Percentiles rank a stretch among this genome's conserved stretches.
Conservation (phyloP, 2,888 invertebrate species). For the Ochropleura leucogaster region DNA sequence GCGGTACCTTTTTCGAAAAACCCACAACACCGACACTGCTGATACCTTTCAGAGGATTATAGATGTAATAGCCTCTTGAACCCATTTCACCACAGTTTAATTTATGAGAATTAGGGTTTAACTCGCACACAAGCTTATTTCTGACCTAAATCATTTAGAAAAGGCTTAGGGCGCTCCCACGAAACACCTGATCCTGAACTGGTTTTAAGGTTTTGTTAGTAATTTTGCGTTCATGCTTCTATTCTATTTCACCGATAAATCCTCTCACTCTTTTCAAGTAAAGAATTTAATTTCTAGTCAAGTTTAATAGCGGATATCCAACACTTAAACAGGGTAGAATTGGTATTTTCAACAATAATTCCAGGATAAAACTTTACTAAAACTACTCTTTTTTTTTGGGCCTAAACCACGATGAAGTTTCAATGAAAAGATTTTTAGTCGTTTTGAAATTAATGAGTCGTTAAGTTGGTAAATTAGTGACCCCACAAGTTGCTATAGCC, state of each 20-base stretch:
- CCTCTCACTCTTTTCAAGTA: not conserved
- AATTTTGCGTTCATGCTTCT: slow-evolving; percentile 2
- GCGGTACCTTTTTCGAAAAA: too few relatives aligned
- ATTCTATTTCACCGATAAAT: slow-evolving; percentile 20
- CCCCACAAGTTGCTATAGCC: too few relatives aligned
- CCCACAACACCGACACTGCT: too few relatives aligned
- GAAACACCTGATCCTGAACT: slow-evolving; percentile 36
- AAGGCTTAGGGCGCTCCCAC: slow-evolving; percentile 29
- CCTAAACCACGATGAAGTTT: too few relatives aligned
- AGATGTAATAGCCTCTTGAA: not conserved
- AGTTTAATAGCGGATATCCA: not conserved
- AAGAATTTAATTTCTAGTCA: slow-evolving; percentile 15
- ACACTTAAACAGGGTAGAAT: not conserved
- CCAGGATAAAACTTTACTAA: too few relatives aligned
- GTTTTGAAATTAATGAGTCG: too few relatives aligned
- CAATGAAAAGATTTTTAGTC: too few relatives aligned
- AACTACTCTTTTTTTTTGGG: too few relatives aligned
- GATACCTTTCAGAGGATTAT: not conserved
- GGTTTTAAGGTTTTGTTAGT: slow-evolving; percentile 17
- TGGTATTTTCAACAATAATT: too few relatives aligned
- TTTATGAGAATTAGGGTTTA: slow-evolving; percentile 21
- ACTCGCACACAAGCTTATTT: slow-evolving; percentile 28
- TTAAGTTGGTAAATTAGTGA: too few relatives aligned
- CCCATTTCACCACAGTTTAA: slow-evolving; percentile 20
- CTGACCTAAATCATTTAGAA: slow-evolving; percentile 41